Conservation (phyloP, 1,140 invertebrate species). For the Neodiprion pinetum region DNA sequence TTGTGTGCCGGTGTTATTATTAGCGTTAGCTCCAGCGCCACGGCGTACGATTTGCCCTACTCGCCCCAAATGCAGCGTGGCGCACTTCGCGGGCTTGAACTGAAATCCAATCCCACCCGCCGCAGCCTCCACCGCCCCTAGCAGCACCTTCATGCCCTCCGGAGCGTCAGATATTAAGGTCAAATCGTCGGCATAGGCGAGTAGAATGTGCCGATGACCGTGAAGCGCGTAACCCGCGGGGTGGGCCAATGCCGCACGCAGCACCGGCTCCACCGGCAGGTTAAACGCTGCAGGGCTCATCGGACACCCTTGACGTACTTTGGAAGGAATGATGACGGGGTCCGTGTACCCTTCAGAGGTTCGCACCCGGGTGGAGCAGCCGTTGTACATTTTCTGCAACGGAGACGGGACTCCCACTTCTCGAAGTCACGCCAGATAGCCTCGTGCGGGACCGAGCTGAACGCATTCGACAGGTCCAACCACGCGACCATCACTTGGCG, state of each 20-base stretch:
- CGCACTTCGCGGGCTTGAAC: slow-evolving; percentile 42
- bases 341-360: slow-evolving; percentile 32
- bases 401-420: slow-evolving; percentile 15
- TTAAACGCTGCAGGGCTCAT: slow-evolving; percentile 55
- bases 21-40: no score
- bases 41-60: no score
- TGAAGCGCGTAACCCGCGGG: slow-evolving; percentile 29
- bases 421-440: slow-evolving; percentile 31
- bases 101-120: slow-evolving; percentile 27
- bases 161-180: slow-evolving; percentile 25
- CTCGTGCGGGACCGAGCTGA: slow-evolving; percentile 45
- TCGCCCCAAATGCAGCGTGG: slow-evolving; percentile 33
- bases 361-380: slow-evolving; percentile 20
- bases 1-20: no score
- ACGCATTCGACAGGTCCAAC: slow-evolving; percentile 45
- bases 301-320: slow-evolving; percentile 54
- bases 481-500: slow-evolving; percentile 40
- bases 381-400: slow-evolving; percentile 31
- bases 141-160: slow-evolving; percentile 24
- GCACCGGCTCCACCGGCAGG: slow-evolving; percentile 47
- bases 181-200: slow-evolving; percentile 47
- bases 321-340: slow-evolving; percentile 39
- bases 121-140: slow-evolving; percentile 18
- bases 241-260: slow-evolving; percentile 13
- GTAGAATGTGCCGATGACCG: slow-evolving; percentile 31